Conservation (phyloP, 2,888 invertebrate genomes). For the Drosophila silvestris region DNA sequence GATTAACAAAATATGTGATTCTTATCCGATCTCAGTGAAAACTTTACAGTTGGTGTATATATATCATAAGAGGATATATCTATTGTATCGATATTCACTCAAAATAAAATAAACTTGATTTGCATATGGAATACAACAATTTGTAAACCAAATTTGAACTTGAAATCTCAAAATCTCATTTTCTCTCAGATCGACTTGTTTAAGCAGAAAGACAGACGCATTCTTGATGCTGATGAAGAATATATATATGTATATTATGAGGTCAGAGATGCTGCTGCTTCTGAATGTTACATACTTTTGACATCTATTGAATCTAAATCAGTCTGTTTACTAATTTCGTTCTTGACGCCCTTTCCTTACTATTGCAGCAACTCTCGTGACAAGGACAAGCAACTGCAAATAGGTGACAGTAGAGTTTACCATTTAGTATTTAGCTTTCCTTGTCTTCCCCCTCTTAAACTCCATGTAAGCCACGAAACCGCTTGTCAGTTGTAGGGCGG, state of each 20-base stretch:
- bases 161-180: not conserved
- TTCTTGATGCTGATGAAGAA: not conserved
- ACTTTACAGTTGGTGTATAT: no score
- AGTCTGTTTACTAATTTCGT: not conserved
- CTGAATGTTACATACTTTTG: not conserved
- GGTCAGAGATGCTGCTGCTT: not conserved
- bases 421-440: conserved; percentile 37
- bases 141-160: not conserved
- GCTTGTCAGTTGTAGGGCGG: conserved; percentile 52
- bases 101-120: not conserved
- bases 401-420: conserved; percentile 28
- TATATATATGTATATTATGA: not conserved
- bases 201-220: no score
- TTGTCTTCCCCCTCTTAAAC: not conserved
- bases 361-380: not conserved
- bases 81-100: no score
- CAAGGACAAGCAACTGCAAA: not conserved
- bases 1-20: no score
- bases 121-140: not conserved
- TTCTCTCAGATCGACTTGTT: not conserved
- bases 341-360: not conserved
- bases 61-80: no score
- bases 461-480: conserved; percentile 57
- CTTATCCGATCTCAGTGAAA: no score
- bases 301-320: not conserved